phyloP scores from a whole-genome alignment of 1,140 invertebrate genomes.

The Leptinotarsa texana region DNA sequence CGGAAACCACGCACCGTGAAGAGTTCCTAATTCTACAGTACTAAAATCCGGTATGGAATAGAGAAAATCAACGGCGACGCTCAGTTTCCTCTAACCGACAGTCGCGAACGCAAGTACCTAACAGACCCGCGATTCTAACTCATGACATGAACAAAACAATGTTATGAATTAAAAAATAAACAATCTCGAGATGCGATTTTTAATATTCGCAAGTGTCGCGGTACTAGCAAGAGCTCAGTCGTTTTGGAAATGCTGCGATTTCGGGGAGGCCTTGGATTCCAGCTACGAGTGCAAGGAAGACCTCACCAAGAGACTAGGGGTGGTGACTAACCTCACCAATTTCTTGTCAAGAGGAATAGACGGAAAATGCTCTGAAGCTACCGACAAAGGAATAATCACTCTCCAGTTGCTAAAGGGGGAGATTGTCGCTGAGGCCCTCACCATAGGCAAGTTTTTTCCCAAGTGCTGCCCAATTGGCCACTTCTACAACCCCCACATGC shows the following conservation, averaged over 20 bases:
- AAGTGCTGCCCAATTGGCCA: conserved; percentile 41
- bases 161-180: not conserved
- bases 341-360: conserved; percentile 4
- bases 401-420: not conserved
- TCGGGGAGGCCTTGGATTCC: not conserved
- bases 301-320: not conserved
- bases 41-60: not conserved
- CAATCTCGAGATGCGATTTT: not conserved
- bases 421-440: not conserved
- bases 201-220: not conserved
- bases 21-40: not conserved
- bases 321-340: conserved; percentile 16
- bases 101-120: not conserved
- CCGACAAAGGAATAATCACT: not conserved
- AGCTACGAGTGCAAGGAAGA: conserved; percentile 13
- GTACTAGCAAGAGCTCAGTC: not conserved
- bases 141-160: not conserved
- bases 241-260: not conserved
- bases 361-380: conserved; percentile 18
- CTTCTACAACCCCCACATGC: conserved; percentile 30
- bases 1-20: not conserved
- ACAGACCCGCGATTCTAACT: not conserved
- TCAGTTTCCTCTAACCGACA: not conserved
- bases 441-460: conserved; percentile 15
- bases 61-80: not conserved